Evolutionary conservation across 2,888 invertebrate species (phyloP).

Genomic region (Hedya salicella): DNA sequence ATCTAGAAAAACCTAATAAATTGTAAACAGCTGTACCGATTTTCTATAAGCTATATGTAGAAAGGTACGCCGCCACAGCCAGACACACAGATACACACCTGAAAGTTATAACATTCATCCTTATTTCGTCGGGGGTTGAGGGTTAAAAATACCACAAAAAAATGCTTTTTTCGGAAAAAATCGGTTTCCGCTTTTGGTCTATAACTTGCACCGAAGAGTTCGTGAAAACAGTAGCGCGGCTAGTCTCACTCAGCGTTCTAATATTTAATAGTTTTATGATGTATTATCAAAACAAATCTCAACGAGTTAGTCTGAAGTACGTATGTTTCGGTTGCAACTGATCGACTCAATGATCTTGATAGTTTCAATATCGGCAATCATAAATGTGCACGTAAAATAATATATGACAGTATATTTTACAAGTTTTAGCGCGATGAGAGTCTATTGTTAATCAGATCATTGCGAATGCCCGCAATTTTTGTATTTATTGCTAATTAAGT

Average conservation of each 20-base stretch:
- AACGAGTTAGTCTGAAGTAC: slow-evolving; percentile 75
- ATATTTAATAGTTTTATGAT: slow-evolving; percentile 86
- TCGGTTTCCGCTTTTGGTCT: slow-evolving; percentile 55
- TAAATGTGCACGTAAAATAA: not conserved
- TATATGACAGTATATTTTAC: too few relatives aligned
- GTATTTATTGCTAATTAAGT: not conserved
- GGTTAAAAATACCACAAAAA: too few relatives aligned
- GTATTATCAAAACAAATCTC: slow-evolving; percentile 85
- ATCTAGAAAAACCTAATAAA: too few relatives aligned
- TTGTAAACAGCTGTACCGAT: too few relatives aligned
- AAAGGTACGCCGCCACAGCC: too few relatives aligned
- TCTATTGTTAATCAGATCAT: too few relatives aligned
- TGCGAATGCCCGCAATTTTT: too few relatives aligned
- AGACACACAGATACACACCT: too few relatives aligned
- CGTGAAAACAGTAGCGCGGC: slow-evolving; percentile 75
- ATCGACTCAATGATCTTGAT: slow-evolving; percentile 66
- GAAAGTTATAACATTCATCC: too few relatives aligned
- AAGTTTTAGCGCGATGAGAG: too few relatives aligned
- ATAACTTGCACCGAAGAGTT: slow-evolving; percentile 59
- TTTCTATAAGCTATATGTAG: too few relatives aligned
- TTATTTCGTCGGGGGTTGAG: too few relatives aligned
- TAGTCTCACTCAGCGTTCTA: slow-evolving; percentile 85
- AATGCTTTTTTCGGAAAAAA: not conserved
- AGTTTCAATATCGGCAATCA: slow-evolving; percentile 42
- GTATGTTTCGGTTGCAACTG: slow-evolving; percentile 74